Base-by-base conservation (phyloP, 2,797 vertebrate genomes). In the Cossypha caffra region DNA sequence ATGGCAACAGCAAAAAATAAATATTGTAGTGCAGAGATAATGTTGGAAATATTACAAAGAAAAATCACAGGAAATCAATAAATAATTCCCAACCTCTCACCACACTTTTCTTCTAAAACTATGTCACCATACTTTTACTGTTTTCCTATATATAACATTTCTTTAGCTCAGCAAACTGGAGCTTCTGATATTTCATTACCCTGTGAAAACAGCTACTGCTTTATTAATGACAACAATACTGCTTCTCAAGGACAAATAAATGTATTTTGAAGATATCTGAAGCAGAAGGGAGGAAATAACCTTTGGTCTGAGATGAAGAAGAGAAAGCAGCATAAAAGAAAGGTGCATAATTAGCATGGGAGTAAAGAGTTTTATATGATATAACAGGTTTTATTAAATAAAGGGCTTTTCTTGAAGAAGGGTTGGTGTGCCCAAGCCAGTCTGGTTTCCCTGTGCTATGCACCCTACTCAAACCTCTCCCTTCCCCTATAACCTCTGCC, bases 181-280 rank as follows among this genome's bases (percentile, higher is more conserved):
- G 25, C 76, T 79, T 38, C 55, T 87, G 42, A 21, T 79, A 78
- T 73, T 89, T 82, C 52, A 51, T 83, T 85, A 92, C 25, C 21
- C 14, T 16, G 2, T 48, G 42, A 94, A 77, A 35, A 71, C 11
- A 43, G 29, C 24, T 64, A 40, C 50, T 68, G 43, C 40, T 89
- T n/a, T 55, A 81, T 58, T 95, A 91, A 61, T 42, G 90, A 84
- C 47, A 90, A 83, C 31, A 69, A 52, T 26, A 43, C 42, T 57
- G 21, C 55, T 93, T 86, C 59, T 88, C 77, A 88, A 88, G 61
- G 86, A 87, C 48, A 85, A 79, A 76, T 85, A 86, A 88, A 85
- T 40, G 24, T 38, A 38, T 92, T 94, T 76, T 83, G 78, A 87
- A 87, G 57, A 47, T 58, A 79, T 74, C 68, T 80, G 59, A 76